These are phyloP conservation scores for Hydroisotoma schaefferi DNA, from an alignment of 2,888 invertebrate genomes.

Conservation along the genomic window DNA sequence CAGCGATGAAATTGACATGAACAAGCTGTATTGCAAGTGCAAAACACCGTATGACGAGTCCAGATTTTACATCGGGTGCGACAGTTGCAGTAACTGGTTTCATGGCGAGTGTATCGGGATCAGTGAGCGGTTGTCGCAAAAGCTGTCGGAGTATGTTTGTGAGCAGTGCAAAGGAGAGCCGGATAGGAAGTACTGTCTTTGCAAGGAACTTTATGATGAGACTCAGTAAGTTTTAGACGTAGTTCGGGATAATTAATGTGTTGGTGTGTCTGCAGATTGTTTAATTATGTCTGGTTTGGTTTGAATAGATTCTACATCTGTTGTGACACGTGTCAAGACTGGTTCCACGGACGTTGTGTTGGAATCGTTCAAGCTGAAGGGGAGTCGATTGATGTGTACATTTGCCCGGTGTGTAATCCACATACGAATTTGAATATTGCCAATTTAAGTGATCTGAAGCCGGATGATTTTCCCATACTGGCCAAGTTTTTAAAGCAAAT, in stretches of 20 bases:
- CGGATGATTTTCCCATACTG: constrained; percentile 76
- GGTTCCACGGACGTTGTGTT: constrained; percentile 98
- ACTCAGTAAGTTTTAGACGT: constrained; percentile 68
- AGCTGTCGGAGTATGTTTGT: constrained; percentile 85
- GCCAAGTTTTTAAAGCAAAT: constrained; percentile 84
- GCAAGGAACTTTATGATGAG: constrained; percentile 94
- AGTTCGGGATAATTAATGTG: no score
- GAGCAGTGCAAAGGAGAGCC: constrained; percentile 76
- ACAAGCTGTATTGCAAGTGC: constrained; percentile 80
- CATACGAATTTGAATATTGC: constrained; percentile 84
- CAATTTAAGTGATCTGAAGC: constrained; percentile 78
- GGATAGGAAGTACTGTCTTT: constrained; percentile 94
- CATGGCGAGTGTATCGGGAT: constrained; percentile 95
- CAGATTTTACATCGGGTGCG: constrained; percentile 96
- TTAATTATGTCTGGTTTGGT: constrained; percentile 3
- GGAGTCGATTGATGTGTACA: constrained; percentile 90
- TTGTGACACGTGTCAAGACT: constrained; percentile 97
- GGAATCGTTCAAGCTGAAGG: constrained; percentile 91
- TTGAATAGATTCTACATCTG: constrained; percentile 89
- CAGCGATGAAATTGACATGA: no score
- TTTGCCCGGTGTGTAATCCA: constrained; percentile 92
- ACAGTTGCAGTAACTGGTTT: constrained; percentile 97
- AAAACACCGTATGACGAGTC: constrained; percentile 87
- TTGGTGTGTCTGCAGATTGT: no score
- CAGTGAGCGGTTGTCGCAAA: constrained; percentile 84